Conservation (phyloP, 2,797 vertebrate species). For the Falco rusticolus region DNA sequence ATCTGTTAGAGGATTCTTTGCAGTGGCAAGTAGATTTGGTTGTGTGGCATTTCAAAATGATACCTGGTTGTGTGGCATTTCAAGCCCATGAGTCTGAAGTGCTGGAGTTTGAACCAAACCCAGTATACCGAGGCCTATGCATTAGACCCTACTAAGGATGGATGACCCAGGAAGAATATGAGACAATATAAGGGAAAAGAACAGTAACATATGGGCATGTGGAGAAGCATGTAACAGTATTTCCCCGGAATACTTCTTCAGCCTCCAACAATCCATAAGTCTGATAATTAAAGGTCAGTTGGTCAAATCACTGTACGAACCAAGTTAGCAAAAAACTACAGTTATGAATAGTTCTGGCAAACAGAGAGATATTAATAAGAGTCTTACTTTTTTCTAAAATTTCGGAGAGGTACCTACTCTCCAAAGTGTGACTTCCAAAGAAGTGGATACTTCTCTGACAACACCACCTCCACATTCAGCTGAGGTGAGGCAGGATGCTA, state of each 20-base stretch:
- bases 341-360: neutral
- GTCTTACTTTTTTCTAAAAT: neutral
- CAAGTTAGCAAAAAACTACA: neutral
- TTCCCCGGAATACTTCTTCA: neutral
- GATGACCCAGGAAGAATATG: accelerated
- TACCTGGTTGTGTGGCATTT: neutral
- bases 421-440: too few species aligned
- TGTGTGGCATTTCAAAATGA: accelerated
- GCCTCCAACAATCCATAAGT: neutral
- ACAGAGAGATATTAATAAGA: neutral
- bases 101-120: neutral
- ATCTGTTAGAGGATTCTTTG: neutral
- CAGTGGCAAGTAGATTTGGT: neutral
- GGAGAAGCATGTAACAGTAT: neutral
- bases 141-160: neutral
- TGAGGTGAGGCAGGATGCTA: neutral
- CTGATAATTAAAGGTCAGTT: neutral
- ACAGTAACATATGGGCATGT: accelerated
- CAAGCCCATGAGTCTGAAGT: neutral
- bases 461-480: accelerated
- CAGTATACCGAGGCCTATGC: neutral
- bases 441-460: neutral
- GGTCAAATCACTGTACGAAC: neutral
- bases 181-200: neutral
- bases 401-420: neutral